A percentile compares a stretch with the other conserved stretches of the same genome.
phyloP scores from a whole-genome alignment of 2,113 vertebrate species.

The Brachypodius melanocephalos region DNA sequence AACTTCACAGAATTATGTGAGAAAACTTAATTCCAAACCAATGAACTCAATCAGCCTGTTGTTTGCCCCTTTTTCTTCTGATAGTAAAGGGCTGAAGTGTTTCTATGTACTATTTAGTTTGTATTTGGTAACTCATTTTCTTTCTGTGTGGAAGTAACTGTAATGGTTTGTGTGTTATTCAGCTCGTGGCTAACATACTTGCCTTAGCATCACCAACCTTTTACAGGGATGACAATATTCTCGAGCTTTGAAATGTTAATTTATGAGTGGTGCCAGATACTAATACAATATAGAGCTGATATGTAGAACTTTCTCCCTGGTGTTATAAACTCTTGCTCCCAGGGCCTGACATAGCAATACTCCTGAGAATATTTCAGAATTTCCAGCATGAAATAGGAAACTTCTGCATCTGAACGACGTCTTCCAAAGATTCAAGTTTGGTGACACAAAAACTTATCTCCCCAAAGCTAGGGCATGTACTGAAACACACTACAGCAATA shows the following conservation, averaged over 20 bases:
- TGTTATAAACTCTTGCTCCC: not conserved
- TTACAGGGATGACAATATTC: not conserved
- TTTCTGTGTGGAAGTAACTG: not conserved
- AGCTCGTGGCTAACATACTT: not conserved
- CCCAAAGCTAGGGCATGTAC: not conserved
- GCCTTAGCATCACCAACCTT: not conserved
- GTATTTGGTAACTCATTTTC: not conserved
- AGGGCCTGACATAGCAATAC: not conserved
- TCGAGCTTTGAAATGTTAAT: not conserved
- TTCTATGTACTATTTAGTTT: slow-evolving; percentile 3
- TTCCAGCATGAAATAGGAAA: not conserved
- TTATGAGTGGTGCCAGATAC: not conserved
- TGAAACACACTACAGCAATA: not conserved
- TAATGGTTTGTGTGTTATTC: not conserved
- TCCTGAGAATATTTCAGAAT: not conserved
- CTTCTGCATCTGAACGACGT: not conserved
- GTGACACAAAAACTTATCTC: not conserved
- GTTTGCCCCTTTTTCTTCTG: not conserved
- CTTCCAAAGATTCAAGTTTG: not conserved
- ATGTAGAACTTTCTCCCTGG: not conserved
- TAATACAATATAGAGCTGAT: not conserved
- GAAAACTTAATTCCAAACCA: not conserved
- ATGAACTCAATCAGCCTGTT: not conserved
- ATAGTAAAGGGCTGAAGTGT: not conserved
- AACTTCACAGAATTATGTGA: not conserved